Percentiles rank a stretch among this genome's conserved stretches.
Conservation (phyloP, 92 coral and sea anemone species). For the Palythoa heliodiscus region DNA sequence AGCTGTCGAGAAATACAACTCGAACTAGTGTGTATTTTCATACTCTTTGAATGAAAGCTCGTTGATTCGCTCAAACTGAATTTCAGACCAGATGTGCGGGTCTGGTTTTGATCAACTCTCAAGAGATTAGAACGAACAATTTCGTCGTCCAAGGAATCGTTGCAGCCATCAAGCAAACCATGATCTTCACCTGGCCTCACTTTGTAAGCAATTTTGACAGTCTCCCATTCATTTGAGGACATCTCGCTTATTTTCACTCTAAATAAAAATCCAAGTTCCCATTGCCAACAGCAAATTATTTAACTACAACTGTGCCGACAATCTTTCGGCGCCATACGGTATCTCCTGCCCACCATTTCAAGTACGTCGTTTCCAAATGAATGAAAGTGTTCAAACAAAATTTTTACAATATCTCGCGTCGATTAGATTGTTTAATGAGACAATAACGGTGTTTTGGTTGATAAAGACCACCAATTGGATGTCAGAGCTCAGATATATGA, state of each 20-base stretch:
- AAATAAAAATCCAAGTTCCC: not conserved
- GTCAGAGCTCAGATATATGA: not conserved
- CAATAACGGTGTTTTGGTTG: not conserved
- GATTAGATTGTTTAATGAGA: not conserved
- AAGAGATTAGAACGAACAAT: not conserved
- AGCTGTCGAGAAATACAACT: conserved; percentile 6
- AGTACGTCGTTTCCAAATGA: not conserved
- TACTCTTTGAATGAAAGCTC: not conserved
- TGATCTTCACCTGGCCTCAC: conserved; percentile 59
- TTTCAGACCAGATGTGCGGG: not conserved
- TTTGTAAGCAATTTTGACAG: conserved; percentile 49
- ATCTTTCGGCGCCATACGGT: not conserved
- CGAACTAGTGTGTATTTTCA: not conserved
- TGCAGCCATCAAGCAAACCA: conserved; percentile 43
- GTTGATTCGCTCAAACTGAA: conserved; percentile 27
- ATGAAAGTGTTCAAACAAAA: not conserved
- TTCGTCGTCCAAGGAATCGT: conserved; percentile 44
- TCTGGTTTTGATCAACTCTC: conserved; percentile 1
- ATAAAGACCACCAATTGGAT: not conserved
- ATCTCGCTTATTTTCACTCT: not conserved
- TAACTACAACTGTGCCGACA: not conserved
- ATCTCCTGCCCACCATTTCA: not conserved
- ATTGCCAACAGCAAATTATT: not conserved
- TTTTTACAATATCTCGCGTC: not conserved
- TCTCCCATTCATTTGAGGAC: conserved; percentile 66